These are phyloP conservation scores for Clarias pachynema DNA, from an alignment of 2,797 vertebrate genomes.

Conservation along the genomic window DNA sequence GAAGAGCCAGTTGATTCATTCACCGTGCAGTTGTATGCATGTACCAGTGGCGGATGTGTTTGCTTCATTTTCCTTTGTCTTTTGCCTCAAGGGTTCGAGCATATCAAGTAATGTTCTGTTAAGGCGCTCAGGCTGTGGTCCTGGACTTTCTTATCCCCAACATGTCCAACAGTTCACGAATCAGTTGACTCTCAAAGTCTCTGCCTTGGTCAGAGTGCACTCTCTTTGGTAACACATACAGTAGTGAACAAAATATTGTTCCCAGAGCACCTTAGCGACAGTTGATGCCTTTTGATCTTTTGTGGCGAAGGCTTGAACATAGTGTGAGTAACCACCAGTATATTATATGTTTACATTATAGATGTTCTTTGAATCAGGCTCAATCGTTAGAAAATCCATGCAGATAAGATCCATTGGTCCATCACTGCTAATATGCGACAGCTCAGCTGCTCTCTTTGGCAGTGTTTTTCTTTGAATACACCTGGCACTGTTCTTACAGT, in stretches of 20 bases:
- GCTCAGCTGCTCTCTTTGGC: neutral
- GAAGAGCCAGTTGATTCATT: neutral
- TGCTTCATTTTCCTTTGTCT: neutral
- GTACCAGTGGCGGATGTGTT: neutral
- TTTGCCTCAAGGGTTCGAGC: neutral
- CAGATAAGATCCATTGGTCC: neutral
- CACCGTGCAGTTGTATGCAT: neutral
- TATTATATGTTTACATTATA: neutral
- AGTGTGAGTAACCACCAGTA: neutral
- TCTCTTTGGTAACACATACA: neutral
- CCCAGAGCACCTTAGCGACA: neutral
- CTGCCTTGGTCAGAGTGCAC: neutral
- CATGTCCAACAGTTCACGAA: neutral
- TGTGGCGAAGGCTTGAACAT: neutral
- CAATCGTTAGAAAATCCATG: neutral
- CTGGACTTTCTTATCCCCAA: too few species aligned
- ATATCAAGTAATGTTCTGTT: neutral
- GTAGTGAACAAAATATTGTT: neutral
- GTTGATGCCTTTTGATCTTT: neutral
- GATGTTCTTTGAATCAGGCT: neutral
- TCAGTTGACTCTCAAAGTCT: neutral
- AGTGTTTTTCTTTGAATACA: neutral
- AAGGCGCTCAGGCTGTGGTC: too few species aligned
- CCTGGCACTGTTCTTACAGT: neutral
- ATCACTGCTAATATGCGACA: neutral